Percentiles rank a stretch among this genome's conserved stretches.
Evolutionary conservation across 2,113 vertebrate species (phyloP).

Genomic region (Lagenorhynchus albirostris): DNA sequence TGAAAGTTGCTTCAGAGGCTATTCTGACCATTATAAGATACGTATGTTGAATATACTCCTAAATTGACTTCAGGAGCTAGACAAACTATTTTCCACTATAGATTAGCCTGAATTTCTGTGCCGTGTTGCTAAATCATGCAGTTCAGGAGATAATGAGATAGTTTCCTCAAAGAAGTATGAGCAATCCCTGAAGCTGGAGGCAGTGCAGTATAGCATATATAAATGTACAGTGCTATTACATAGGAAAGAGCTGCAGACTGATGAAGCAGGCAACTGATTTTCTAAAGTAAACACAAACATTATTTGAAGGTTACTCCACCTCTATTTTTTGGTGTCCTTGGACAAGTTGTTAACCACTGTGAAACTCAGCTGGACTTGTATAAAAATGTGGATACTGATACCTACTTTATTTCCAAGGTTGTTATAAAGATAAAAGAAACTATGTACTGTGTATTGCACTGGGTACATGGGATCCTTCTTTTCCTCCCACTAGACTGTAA

Average conservation of each 20-base stretch:
- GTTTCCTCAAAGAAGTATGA: not conserved
- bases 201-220: not conserved
- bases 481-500: not conserved
- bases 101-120: not conserved
- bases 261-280: not conserved
- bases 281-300: not conserved
- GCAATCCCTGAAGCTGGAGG: not conserved
- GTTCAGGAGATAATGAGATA: not conserved
- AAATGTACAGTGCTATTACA: not conserved
- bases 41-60: not conserved
- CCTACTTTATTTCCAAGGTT: not conserved
- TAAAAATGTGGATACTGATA: not conserved
- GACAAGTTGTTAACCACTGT: not conserved
- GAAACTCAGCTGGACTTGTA: not conserved
- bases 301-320: not conserved
- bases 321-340: not conserved
- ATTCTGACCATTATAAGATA: not conserved
- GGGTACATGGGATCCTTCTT: not conserved
- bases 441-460: not conserved
- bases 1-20: not conserved
- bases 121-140: not conserved
- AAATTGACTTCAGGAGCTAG: not conserved
- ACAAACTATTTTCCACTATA: not conserved
- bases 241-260: not conserved
- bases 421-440: not conserved